Percentiles rank a stretch among this genome's conserved stretches.
phyloP scores from a whole-genome alignment of 2,888 invertebrate genomes.

The Colletes collaris region DNA sequence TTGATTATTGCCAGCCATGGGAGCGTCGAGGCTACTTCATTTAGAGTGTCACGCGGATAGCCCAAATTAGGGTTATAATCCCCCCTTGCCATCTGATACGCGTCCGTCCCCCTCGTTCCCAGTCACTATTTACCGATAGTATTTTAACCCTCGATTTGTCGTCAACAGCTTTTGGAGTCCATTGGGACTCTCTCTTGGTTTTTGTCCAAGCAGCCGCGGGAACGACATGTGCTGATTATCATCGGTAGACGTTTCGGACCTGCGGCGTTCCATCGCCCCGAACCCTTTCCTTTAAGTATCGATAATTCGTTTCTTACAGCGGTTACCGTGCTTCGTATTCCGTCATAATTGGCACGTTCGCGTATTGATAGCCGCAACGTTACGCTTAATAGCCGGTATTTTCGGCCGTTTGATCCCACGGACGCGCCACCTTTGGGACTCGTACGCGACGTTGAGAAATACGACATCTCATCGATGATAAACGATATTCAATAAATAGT shows the following conservation, averaged over 20 bases:
- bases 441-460: neutral
- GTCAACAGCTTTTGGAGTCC: conserved; percentile 81
- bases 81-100: conserved; percentile 77
- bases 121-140: conserved; percentile 81
- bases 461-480: conserved; percentile 21
- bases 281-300: conserved; percentile 29
- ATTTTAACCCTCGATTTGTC: conserved; percentile 84
- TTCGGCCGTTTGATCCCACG: conserved; percentile 26
- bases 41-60: conserved; percentile 71
- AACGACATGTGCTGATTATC: conserved; percentile 67
- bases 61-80: conserved; percentile 83
- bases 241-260: conserved; percentile 24
- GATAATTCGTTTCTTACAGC: conserved; percentile 42
- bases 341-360: conserved; percentile 40
- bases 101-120: conserved; percentile 68
- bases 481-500: conserved; percentile 39
- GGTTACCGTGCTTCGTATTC: neutral
- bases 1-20: conserved; percentile 44
- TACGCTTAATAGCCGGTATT: conserved; percentile 42
- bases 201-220: conserved; percentile 52
- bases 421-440: neutral
- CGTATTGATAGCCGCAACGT: conserved; percentile 28
- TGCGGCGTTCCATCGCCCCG: conserved; percentile 14
- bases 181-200: conserved; percentile 75
- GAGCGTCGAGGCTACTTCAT: conserved; percentile 61